Base-by-base conservation (phyloP, 2,113 vertebrate species). In the Zingel zingel region DNA sequence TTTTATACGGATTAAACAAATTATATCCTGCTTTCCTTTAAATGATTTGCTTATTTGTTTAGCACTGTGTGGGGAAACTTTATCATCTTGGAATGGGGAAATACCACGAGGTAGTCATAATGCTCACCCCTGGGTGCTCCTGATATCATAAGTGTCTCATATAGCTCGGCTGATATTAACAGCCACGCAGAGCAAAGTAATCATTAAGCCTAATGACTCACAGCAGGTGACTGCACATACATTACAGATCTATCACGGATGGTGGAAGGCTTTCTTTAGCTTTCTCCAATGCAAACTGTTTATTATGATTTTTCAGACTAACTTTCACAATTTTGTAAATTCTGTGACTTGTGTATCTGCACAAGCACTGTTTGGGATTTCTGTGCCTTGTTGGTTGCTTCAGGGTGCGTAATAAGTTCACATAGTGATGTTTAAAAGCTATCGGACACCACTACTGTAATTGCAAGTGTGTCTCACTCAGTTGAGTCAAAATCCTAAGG, bases 221-320 rank as follows among this genome's bases (percentile, higher is more conserved):
- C 48, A 74, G 39, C 50, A 50, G 63, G 50, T 53, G 61, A 77
- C 33, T 59, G 6, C 21, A 6, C 45, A 51, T 59, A 66, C 15
- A 11, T 71, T 47, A 81, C 25, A 65, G 45, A 66, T 63, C 39
- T 19, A n/a, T 73, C 62, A 53, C 43, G 23, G 74, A 68, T 61
- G 45, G 23, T 43, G 4, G 4, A 64, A 61, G 33, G 54, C 56
- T 54, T 54, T 36, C 33, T 78, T 53, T 14, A 33, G 23, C 30
- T 66, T 9, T 13, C 21, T 45, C 13, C 4, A 50, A 25, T 21
- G 27, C 12, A 39, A 67, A 48, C 6, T 14, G 14, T 56, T 72
- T 15, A 21, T 33, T 64, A 15, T 7, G 63, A 47, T 47, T 21
- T 36, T 62, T 11, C 18, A 39, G 39, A 39, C 9, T 9, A 10